Percentiles rank a stretch among this genome's conserved stretches.
phyloP scores from a whole-genome alignment of 2,797 vertebrate genomes.

The Molothrus aeneus region DNA sequence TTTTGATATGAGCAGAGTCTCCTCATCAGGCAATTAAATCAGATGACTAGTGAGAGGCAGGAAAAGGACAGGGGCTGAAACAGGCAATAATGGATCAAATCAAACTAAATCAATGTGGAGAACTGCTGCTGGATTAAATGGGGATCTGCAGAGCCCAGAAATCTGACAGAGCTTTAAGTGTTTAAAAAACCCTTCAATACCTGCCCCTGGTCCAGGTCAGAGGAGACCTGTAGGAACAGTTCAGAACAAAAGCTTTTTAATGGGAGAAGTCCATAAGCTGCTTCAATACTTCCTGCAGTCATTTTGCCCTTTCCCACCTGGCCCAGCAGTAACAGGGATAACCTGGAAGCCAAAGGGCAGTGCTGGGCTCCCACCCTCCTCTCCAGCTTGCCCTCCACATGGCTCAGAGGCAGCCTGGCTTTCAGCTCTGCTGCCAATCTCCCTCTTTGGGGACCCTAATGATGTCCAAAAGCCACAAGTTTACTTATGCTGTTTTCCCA shows the following conservation, averaged over 20 bases:
- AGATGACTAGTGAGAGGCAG: neutral
- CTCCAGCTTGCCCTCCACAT: neutral
- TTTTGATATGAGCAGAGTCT: slow-evolving; percentile 7
- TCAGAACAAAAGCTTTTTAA: neutral
- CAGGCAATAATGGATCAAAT: neutral
- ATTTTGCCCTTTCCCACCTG: neutral
- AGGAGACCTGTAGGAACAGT: neutral
- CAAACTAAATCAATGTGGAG: neutral
- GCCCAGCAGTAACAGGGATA: neutral
- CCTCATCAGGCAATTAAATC: slow-evolving; percentile 24
- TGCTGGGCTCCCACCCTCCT: neutral
- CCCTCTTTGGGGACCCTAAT: neutral
- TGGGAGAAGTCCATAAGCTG: neutral
- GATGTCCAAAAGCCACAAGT: neutral
- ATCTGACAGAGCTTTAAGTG: neutral
- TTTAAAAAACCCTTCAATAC: neutral
- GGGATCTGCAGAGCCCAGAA: neutral
- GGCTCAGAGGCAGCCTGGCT: neutral
- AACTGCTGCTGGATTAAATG: neutral
- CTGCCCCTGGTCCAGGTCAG: neutral
- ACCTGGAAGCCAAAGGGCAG: neutral
- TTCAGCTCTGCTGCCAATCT: neutral
- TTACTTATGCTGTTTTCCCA: neutral
- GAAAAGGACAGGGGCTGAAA: neutral
- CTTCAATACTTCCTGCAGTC: neutral